Evolutionary conservation across 1,140 invertebrate genomes (phyloP).

Genomic region (Bicyclus anynana): DNA sequence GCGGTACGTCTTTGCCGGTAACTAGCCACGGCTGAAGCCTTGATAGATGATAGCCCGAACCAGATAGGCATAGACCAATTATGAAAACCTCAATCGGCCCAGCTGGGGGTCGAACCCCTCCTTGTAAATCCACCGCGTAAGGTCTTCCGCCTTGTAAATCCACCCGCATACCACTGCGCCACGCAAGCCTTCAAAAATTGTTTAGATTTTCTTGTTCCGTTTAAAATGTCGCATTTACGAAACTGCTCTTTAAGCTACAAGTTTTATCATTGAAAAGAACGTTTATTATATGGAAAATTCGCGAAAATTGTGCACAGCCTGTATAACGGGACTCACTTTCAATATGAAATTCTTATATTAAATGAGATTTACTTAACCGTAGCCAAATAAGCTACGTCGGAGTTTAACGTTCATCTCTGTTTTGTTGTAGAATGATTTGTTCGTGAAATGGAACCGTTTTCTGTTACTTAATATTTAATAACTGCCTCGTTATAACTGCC

Average conservation of each 20-base stretch:
- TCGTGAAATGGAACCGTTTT: background rate
- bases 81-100: too few relatives aligned
- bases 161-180: too few relatives aligned
- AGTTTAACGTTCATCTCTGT: background rate
- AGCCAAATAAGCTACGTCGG: background rate
- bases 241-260: background rate
- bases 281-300: background rate
- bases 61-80: too few relatives aligned
- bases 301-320: background rate
- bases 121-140: too few relatives aligned
- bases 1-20: too few relatives aligned
- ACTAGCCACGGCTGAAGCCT: too few relatives aligned
- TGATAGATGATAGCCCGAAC: too few relatives aligned
- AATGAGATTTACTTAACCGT: background rate
- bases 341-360: background rate
- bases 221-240: background rate
- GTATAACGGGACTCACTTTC: background rate
- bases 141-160: too few relatives aligned
- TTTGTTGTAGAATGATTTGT: background rate
- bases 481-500: too few relatives aligned
- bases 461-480: background rate
- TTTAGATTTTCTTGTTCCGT: too few relatives aligned
- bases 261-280: background rate
- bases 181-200: too few relatives aligned
- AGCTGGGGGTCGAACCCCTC: too few relatives aligned